These are phyloP conservation scores for Elgaria multicarinata DNA, from an alignment of 2,113 vertebrate genomes.

Conservation along the genomic window DNA sequence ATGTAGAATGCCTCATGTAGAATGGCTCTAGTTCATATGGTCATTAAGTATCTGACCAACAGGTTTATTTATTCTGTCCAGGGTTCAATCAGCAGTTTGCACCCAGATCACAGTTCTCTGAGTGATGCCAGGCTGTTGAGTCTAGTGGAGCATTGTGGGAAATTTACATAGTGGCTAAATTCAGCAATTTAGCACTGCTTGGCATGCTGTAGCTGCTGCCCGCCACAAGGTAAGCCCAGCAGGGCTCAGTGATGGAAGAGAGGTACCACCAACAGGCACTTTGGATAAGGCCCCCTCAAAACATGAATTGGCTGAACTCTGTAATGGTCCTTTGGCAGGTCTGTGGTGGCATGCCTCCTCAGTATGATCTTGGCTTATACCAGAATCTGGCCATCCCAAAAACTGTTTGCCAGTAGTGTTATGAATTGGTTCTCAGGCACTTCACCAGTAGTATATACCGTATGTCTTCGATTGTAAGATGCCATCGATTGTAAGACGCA, in stretches of 20 bases:
- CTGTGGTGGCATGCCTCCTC: not conserved
- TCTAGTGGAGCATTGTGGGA: too few relatives aligned
- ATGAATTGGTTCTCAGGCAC: not conserved
- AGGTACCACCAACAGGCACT: not conserved
- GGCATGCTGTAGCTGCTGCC: too few relatives aligned
- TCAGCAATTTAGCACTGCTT: too few relatives aligned
- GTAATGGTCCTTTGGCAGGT: not conserved
- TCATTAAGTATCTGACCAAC: not conserved
- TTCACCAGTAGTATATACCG: not conserved
- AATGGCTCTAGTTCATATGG: not conserved
- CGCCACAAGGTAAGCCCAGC: too few relatives aligned
- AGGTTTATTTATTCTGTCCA: not conserved
- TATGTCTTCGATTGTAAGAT: too few relatives aligned
- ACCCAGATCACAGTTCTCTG: too few relatives aligned
- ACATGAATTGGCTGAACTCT: not conserved
- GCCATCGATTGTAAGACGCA: too few relatives aligned
- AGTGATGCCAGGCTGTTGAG: too few relatives aligned
- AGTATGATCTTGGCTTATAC: not conserved
- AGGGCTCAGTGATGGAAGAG: not conserved
- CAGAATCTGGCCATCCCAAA: not conserved
- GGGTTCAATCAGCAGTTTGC: not conserved
- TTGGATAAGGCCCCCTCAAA: not conserved
- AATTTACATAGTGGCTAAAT: too few relatives aligned
- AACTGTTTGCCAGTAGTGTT: not conserved
- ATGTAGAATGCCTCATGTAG: too few relatives aligned